Percentiles rank a stretch among this genome's conserved stretches.
Conservation (phyloP, 2,888 invertebrate species). For the Neoitamus cyanurus region DNA sequence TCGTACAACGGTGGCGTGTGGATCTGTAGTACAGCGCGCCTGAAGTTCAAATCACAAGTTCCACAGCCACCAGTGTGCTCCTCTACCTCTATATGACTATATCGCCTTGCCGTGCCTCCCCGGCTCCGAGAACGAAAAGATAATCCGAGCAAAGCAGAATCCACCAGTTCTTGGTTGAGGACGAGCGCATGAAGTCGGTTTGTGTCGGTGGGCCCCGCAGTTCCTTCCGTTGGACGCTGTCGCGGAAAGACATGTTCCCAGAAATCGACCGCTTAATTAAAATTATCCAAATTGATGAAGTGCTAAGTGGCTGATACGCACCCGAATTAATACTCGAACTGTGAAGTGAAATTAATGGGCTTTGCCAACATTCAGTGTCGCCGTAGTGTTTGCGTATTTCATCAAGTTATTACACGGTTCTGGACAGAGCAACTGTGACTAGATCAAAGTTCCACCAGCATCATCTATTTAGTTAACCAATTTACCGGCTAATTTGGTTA, state of each 20-base stretch:
- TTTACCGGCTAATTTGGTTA: slow-evolving; percentile 29
- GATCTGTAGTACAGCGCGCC: not conserved
- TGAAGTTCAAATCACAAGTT: not conserved
- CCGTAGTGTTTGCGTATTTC: not conserved
- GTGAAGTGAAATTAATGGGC: slow-evolving; percentile 8
- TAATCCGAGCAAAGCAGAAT: not conserved
- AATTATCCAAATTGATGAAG: slow-evolving; percentile 6
- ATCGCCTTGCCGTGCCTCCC: not conserved
- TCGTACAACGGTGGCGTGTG: not conserved
- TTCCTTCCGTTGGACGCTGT: not conserved
- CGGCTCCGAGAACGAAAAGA: not conserved
- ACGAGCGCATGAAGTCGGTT: not conserved
- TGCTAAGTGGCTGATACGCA: slow-evolving; percentile 7
- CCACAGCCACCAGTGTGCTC: not conserved
- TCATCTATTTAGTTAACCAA: slow-evolving; percentile 10
- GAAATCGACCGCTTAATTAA: slow-evolving; percentile 3
- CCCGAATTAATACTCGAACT: not conserved
- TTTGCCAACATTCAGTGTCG: not conserved
- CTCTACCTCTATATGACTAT: no score
- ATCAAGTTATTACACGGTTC: not conserved
- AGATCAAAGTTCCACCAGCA: slow-evolving; percentile 17
- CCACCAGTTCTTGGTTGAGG: slow-evolving; percentile 8
- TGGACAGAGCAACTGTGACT: not conserved
- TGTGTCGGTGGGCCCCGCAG: not conserved
- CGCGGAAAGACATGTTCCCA: not conserved